Base-by-base conservation (phyloP, 2,888 invertebrate genomes). In the Marasmarcha lunaedactyla region DNA sequence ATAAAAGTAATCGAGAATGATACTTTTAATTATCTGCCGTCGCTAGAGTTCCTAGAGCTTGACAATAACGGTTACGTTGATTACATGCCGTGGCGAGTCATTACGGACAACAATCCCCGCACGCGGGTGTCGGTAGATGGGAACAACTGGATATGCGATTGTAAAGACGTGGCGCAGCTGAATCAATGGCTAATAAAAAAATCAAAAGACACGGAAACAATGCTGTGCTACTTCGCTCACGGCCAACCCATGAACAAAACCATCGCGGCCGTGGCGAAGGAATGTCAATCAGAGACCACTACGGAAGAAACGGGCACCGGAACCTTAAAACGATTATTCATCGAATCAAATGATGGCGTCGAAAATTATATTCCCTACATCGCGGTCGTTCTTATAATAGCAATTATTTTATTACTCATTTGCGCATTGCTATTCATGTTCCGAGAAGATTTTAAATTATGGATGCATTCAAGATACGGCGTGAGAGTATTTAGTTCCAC, bases 111-210 rank as follows among this genome's bases (percentile, higher is more conserved):
- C 61, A 85, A 89, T 64, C 85, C 86, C 47, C 87, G 87, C 55
- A 87, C 91, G 57, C 87, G 87, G 57, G 87, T 93, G 51, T 88
- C 89, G 40, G 84, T 92, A 46, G 88, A 90, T 57, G 90, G 90
- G 55, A 93, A 92, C 85, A 88, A 89, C 65, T 93, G 94, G 94
- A 89, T 90, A 67, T 93, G 93, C 76, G 90, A 92, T 63, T 93
- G 93, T 73, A 85, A 85, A 58, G 89, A 89, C 57, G 86, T 91
- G 39, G 86, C 85, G 46, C 87, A 87, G 54, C 76, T 92, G 55
- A 88, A 89, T 60, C 85, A 87, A 52, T 92, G 91, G 91, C 70
- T 91, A 44, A 79, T 86, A 57, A 86, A 88, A 61, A 88, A 89
- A 62, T 87, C 86, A 38, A 86, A 87, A 65, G 87, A 89, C 59